A percentile compares a stretch with the other conserved stretches of the same genome.
Evolutionary conservation across 2,888 invertebrate genomes (phyloP).

Genomic region (Catonia carolina): DNA sequence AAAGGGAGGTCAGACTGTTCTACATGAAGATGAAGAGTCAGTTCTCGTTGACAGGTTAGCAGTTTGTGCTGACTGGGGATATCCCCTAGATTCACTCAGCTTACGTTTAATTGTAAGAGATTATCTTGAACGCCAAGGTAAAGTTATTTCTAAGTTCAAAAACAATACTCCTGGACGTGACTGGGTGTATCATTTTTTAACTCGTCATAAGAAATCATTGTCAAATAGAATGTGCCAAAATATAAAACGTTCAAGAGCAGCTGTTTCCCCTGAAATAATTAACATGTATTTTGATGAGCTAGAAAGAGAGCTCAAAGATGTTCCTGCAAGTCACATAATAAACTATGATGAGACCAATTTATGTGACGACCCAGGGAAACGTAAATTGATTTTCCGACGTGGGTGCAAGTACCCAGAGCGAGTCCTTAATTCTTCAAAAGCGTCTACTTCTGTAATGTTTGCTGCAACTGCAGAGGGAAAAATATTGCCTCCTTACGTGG

Average conservation of each 20-base stretch:
- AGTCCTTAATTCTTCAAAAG: conserved; percentile 26
- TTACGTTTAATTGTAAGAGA: conserved; percentile 31
- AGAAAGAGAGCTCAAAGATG: conserved; percentile 25
- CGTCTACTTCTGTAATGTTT: conserved; percentile 29
- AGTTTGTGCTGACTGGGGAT: conserved; percentile 32
- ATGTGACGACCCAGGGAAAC: conserved; percentile 36
- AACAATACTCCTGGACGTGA: conserved; percentile 31
- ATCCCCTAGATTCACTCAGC: conserved; percentile 30
- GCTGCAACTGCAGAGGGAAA: conserved; percentile 26
- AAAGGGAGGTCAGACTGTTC: conserved; percentile 26
- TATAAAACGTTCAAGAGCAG: conserved; percentile 33
- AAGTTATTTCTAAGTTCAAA: conserved; percentile 28
- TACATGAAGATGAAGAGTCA: conserved; percentile 26
- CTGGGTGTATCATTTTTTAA: conserved; percentile 31
- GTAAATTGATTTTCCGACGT: conserved; percentile 25
- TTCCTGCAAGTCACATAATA: conserved; percentile 25
- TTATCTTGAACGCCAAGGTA: conserved; percentile 31
- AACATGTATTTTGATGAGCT: conserved; percentile 34
- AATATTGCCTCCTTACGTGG: conserved; percentile 28
- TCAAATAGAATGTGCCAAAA: conserved; percentile 27
- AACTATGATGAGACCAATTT: conserved; percentile 40
- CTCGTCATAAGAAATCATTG: conserved; percentile 28
- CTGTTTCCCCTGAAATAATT: conserved; percentile 30
- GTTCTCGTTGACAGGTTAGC: conserved; percentile 20
- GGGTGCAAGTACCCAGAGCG: conserved; percentile 29